Evolutionary conservation across 2,888 invertebrate genomes (phyloP).

Genomic region (Tipula unca): DNA sequence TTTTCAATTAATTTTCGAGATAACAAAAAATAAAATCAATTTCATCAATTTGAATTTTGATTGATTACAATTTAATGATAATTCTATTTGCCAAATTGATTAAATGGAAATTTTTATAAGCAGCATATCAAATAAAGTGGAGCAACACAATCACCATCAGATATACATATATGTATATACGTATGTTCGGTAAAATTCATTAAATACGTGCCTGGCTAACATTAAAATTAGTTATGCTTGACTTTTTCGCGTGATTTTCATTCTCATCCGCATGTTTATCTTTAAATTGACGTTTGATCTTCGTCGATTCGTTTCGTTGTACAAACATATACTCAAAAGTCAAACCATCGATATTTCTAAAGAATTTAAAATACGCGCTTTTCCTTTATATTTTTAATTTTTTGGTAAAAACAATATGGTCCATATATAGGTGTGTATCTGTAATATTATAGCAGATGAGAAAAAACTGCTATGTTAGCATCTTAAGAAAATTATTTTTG

Average conservation of each 20-base stretch:
- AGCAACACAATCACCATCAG: neutral
- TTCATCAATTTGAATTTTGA: constrained; percentile 1
- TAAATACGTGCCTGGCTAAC: neutral
- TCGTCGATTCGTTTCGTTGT: neutral
- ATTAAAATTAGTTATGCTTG: neutral
- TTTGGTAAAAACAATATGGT: neutral
- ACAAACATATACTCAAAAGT: neutral
- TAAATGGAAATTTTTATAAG: neutral
- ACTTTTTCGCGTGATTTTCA: neutral
- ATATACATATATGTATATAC: neutral
- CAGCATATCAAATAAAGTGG: neutral
- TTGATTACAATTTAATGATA: constrained; percentile 8
- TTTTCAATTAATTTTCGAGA: neutral
- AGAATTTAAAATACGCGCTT: neutral
- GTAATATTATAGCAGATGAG: neutral
- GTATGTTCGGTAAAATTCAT: neutral
- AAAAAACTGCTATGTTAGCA: neutral
- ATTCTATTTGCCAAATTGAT: neutral
- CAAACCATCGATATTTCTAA: neutral
- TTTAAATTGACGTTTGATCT: neutral
- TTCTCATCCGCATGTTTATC: neutral
- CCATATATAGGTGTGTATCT: neutral
- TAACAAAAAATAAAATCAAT: neutral
- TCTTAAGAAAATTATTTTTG: neutral
- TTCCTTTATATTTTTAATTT: neutral